Percentiles rank a stretch among this genome's conserved stretches.
Conservation (phyloP, 2,113 vertebrate species). For the Ageneiosus marmoratus region DNA sequence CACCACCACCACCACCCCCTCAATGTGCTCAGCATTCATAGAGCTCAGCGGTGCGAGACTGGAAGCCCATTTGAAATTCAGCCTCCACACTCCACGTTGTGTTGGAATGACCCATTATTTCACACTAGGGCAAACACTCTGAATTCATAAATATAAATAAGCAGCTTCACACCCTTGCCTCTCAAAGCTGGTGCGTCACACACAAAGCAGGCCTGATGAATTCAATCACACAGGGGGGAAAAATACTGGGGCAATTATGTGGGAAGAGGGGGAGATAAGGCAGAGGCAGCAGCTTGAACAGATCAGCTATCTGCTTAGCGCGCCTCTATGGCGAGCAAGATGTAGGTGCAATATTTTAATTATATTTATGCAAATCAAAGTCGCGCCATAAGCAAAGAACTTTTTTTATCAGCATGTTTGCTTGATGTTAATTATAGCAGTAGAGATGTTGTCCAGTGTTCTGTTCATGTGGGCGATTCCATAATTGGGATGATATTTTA, state of each 20-base stretch:
- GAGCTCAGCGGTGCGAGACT: constrained; percentile 67
- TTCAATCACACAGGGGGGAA: constrained; percentile 49
- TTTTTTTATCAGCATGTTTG: constrained; percentile 16
- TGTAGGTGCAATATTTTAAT: constrained; percentile 35
- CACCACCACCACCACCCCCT: constrained; percentile 45
- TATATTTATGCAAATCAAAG: constrained; percentile 28
- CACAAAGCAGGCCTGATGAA: constrained; percentile 59
- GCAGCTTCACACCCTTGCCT: constrained; percentile 62
- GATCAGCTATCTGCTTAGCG: constrained; percentile 26
- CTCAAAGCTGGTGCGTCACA: constrained; percentile 59
- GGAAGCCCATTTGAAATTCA: constrained; percentile 75
- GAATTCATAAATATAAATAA: constrained; percentile 77
- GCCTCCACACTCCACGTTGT: constrained; percentile 74
- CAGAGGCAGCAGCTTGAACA: constrained; percentile 32
- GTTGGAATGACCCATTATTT: constrained; percentile 77
- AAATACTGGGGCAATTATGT: constrained; percentile 51
- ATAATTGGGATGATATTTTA: not conserved
- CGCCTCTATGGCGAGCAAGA: constrained; percentile 28
- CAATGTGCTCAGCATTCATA: constrained; percentile 59
- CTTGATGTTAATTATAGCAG: not conserved
- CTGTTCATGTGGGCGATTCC: not conserved
- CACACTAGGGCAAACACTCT: constrained; percentile 68
- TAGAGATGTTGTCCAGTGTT: not conserved
- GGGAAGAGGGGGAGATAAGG: constrained; percentile 36
- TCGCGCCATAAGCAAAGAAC: not conserved